Base-by-base conservation (phyloP, 2,113 vertebrate genomes). In the Scomber japonicus region DNA sequence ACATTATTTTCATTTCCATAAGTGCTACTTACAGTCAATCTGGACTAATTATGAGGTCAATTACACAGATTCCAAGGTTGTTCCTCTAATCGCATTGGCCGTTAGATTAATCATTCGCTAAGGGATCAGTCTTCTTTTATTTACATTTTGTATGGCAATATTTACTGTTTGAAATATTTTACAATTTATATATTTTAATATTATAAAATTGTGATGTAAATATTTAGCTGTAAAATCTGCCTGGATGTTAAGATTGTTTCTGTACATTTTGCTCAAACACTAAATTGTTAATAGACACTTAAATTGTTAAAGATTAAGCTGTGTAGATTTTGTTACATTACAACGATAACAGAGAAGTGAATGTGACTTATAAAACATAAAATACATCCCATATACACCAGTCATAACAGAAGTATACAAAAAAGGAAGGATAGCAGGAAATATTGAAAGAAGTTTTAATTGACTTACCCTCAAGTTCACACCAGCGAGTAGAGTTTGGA, bases 391-490 rank as follows among this genome's bases (percentile, higher is more conserved):
- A 31, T 62, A 66, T 2, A 64, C 68, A 50, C 59, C 54, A 17
- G 9, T 30, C 44, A 74, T 9, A 67, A 12, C 2, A 53, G 11
- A 63, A 50, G 14, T 3, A 51, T 6, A 3, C 21, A 7, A 4
- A 14, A 50, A 21, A 16, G 14, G 4, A 62, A 11, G 9, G 11
- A 27, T 11, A 15, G 10, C 5, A 15, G 17, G 16, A 27, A 14
- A 56, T 24, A 48, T 17, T 3, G 0, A 69, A 61, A 68, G 5
- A 74, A 62, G 46, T 72, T 84, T 76, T 35, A 31, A 61, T 46
- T 17, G 14, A 83, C 90, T 90, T 86, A 94, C 93, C 92, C 88
- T 83, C 15, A 85, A 50, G 56, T 78, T 71, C 21, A 46, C 35
- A 71, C 16, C 46, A 17, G 16, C 4, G 19, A 70, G 63, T 49